Evolutionary conservation across 1,140 invertebrate genomes (phyloP), one percentile per base, ranked within the genome.

Genomic region (Tetramorium simillimum): DNA sequence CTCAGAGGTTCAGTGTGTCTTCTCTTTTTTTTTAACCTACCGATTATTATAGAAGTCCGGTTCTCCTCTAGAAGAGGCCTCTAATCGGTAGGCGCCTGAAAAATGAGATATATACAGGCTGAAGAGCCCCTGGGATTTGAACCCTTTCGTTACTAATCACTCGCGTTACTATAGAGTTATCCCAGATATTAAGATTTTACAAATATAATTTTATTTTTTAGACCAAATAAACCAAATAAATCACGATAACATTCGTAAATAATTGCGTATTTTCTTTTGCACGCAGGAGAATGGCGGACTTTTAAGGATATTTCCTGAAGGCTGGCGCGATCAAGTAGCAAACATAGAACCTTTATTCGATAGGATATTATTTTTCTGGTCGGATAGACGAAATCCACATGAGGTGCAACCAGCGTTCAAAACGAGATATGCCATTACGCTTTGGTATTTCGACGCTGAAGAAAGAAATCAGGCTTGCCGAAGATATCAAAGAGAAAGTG

Each of bases 301-400:
- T 10, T 92, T 98, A 53, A 96, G 98, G 94, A 98, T 99, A 95
- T 99, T 99, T 94, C 99, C 99, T 0, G 97, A 98, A 94, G 97
- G 97, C 62, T 96, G 96, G 95, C 95, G 96, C 16, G 97, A 98
- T 88, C 96, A 97, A 93, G 98, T 99, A 6, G 98, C 99, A 0
- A 97, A 99, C 92, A 99, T 99, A 88, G 98, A 98, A 92, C 99
- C 99, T 0, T 95, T 97, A 58, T 99, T 99, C 95, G 99, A 99
- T 94, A 95, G 99, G 65, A 97, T 99, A 92, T 95, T 99, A 81
- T 99, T 99, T 94, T 99, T 99, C 95, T 99, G 99, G 99, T 99
- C 99, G 2, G 99, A 99, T 93, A 96, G 98, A 88, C 96, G 99
- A 89, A 99, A 99, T 96, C 99, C 99, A 0, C 99, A 99, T 94